These are phyloP conservation scores for Amblyraja radiata DNA, from an alignment of 2,797 vertebrate species.

Conservation along the genomic window DNA sequence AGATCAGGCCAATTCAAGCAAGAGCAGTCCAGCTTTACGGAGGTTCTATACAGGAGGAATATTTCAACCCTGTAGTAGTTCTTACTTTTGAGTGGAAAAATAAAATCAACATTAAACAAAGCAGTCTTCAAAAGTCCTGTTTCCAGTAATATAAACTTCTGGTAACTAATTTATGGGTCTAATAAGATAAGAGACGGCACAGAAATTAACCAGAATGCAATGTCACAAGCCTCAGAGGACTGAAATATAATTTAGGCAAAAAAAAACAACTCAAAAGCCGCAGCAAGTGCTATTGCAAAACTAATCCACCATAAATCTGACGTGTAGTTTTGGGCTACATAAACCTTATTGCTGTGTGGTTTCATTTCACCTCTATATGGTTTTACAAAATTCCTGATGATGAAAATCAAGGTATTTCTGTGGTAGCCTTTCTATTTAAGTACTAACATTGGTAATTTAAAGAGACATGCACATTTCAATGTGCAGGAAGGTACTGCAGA, in stretches of 20 bases:
- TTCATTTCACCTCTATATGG: neutral
- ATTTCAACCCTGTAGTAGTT: neutral
- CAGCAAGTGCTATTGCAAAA: neutral
- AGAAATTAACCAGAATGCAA: neutral
- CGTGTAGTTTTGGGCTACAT: too few species aligned
- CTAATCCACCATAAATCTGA: neutral
- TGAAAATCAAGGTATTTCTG: neutral
- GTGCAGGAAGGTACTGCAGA: too few species aligned
- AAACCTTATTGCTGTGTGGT: neutral
- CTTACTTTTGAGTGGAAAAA: neutral
- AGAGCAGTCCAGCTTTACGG: neutral
- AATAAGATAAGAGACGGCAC: neutral
- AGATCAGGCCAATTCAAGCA: conserved; percentile 10
- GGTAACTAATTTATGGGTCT: neutral
- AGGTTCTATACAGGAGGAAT: neutral
- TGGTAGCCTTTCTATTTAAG: neutral
- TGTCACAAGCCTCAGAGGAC: neutral
- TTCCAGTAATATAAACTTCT: neutral
- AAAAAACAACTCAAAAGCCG: neutral
- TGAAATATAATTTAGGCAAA: neutral
- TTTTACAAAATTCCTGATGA: conserved; percentile 14
- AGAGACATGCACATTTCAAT: neutral
- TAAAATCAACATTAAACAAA: conserved; percentile 16
- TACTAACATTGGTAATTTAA: neutral
- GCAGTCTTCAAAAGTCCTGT: neutral